A percentile compares a stretch with the other conserved stretches of the same genome.
Conservation (phyloP, 2,888 invertebrate genomes). For the Apamea monoglypha region DNA sequence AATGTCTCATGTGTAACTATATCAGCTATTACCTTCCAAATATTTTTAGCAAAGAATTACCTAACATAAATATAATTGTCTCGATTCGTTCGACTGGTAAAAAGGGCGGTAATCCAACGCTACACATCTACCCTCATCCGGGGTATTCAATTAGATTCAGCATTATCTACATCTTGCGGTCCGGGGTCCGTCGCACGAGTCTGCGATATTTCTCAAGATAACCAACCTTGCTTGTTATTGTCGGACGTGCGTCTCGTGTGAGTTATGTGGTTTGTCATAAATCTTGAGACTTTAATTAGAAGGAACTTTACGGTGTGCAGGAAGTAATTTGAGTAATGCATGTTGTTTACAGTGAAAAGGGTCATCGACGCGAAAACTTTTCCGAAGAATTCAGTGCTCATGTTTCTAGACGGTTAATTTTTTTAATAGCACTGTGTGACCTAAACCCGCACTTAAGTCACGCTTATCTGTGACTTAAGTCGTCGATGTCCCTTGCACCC, state of each 20-base stretch:
- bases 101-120: conserved; percentile 58
- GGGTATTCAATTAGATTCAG: conserved; percentile 78
- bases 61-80: conserved; percentile 2
- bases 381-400: neutral
- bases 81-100: conserved; percentile 55
- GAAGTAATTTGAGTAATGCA: neutral
- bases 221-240: conserved; percentile 60
- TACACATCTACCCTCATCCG: conserved; percentile 62
- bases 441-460: neutral
- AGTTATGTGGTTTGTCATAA: conserved; percentile 55
- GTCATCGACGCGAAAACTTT: no score
- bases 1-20: no score
- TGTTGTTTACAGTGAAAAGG: neutral
- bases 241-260: conserved; percentile 50
- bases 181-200: conserved; percentile 67
- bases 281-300: conserved; percentile 53
- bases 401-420: neutral
- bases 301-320: conserved; percentile 3
- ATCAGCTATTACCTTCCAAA: neutral
- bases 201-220: conserved; percentile 78
- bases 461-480: neutral
- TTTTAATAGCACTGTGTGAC: neutral
- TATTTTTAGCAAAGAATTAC: neutral
- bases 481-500: no score
- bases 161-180: conserved; percentile 75